A percentile compares a stretch with the other conserved stretches of the same genome.
Conservation (phyloP, 2,888 invertebrate species). For the Diarsia rubi region DNA sequence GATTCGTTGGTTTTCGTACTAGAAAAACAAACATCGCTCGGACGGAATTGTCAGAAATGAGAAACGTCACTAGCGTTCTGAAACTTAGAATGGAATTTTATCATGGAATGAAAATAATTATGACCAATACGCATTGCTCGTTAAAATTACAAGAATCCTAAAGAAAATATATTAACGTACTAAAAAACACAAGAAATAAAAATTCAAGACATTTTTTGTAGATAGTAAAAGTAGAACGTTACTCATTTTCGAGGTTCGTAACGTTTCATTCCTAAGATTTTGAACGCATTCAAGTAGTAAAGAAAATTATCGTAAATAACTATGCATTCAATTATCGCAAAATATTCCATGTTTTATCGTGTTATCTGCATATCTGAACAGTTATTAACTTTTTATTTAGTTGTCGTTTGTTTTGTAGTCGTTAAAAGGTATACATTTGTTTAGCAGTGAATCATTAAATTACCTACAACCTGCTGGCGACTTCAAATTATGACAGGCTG, state of each 20-base stretch:
- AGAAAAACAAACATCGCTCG: constrained; percentile 24
- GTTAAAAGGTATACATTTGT: not conserved
- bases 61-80: constrained; percentile 21
- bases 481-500: not conserved
- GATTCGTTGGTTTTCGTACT: too few relatives aligned
- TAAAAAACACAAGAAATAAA: not conserved
- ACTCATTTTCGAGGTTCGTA: not conserved
- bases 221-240: not conserved
- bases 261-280: not conserved
- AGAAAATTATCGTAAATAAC: not conserved
- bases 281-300: constrained; percentile 13
- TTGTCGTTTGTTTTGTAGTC: not conserved
- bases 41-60: not conserved
- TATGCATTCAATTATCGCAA: not conserved
- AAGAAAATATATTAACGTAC: not conserved
- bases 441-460: too few relatives aligned
- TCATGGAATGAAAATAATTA: not conserved
- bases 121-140: not conserved
- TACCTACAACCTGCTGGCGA: too few relatives aligned
- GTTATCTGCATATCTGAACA: not conserved
- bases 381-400: not conserved
- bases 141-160: not conserved
- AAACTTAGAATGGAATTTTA: not conserved
- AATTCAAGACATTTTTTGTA: not conserved
- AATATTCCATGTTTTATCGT: not conserved